Evolutionary conservation across 2,113 vertebrate genomes (phyloP), one percentile per base, ranked within the genome.

Genomic region (Orycteropus afer): DNA sequence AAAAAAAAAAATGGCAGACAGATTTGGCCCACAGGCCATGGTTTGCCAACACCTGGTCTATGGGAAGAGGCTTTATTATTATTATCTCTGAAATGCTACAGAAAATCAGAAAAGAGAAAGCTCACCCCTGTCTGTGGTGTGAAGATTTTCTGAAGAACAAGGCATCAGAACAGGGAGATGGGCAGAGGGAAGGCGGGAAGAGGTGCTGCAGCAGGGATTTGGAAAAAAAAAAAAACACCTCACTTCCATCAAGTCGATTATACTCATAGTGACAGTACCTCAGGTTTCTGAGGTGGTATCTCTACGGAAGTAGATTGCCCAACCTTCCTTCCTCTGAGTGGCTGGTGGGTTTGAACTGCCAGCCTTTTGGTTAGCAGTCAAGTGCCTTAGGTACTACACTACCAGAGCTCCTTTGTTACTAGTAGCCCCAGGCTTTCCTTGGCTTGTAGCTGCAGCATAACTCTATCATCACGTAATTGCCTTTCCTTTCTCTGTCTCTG

Each of bases 41-140:
- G 61, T 65, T 86, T 53, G 40, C n/a, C 9, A 5, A 37, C 29
- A 7, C 45, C n/a, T 53, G 84, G 37, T 25, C n/a, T 69, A 0
- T 0, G 3, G 34, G 47, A 74, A 15, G n/a, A 67, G 71, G 10
- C 63, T 83, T 23, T 20, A 0, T 47, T 49, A 49, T 59, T n/a
- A 81, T 73, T 15, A 11, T 59, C 65, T 82, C 67, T 47, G n/a
- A 59, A 81, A 79, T 55, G 53, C 69, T 78, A 2, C 37, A 32
- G 53, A 57, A 55, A 45, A 53, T 63, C 9, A 71, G 49, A 23
- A 45, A 65, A 65, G 8, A 40, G 49, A 18, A 84, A 40, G 71
- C 65, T 74, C 8, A 0, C 47, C 55, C 3, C 3, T 1, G 7
- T 71, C 47, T 27, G 55, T 47, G 27, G 34, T 3, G 0, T 27